Base-by-base conservation (phyloP, 2,888 invertebrate genomes). In the Pammene fasciana region DNA sequence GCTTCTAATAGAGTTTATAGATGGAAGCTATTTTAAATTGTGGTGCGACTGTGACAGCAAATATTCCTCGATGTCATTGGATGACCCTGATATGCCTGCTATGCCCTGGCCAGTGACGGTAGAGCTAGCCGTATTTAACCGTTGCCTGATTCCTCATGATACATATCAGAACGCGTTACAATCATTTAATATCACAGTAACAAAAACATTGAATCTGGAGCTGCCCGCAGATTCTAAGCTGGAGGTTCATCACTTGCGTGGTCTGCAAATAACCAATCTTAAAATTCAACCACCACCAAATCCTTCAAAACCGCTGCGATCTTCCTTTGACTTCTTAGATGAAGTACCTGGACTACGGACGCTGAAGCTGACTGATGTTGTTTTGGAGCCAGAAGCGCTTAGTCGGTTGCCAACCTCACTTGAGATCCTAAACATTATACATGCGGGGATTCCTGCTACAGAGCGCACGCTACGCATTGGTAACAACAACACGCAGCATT, bases 401-500 rank as follows among this genome's bases (percentile, higher is more conserved):
- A 54, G 26, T 3, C 34, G 14, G 9, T 36, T 68, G 18, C 68
- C 68, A 0, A 36, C 10, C 10, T 8, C 64, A 7, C 43, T 68
- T 7, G 43, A 50, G 11, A 18, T 5, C 5, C 43, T 68, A n/a
- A 50, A 16, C 8, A 26, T 68, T 11, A 41, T 50, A 2, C 16
- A 45, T 9, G 64, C 56, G 36, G 26, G 16, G 41, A 55, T 64
- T 18, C 45, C 26, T 68, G 66, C 60, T 36, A 73, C 68, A 41
- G 61, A 67, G 52, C 18, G 36, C 56, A 65, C 43, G 62, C 59
- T 61, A 71, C 62, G 61, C 67, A 59, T 36, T 72, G 52, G 71
- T 67, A 72, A 64, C 72, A 55, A 43, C 72, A 48, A 71, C 64
- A 71, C 67, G 71, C 72, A 61, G 70, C 67, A 70, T 74, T 72